Percentiles rank a stretch among this genome's conserved stretches.
These are phyloP conservation scores for Mesodorylaimus sp. DNA, from an alignment of 2,888 invertebrate species.

Conservation along the genomic window DNA sequence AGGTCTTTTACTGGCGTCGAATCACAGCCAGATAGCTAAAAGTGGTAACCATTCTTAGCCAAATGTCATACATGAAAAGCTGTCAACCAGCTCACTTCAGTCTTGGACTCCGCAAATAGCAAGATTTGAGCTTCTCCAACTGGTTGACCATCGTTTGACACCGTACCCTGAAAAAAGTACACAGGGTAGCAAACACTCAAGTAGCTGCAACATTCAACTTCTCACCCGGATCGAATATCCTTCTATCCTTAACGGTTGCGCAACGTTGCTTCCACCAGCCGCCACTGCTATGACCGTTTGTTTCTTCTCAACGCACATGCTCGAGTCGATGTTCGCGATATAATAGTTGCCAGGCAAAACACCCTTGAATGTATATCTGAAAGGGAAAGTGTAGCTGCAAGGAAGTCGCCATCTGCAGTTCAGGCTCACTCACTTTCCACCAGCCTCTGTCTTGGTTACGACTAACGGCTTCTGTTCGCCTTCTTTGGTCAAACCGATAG, in stretches of 20 bases:
- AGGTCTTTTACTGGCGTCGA: no score
- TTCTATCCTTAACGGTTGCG: not conserved
- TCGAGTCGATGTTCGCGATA: not conserved
- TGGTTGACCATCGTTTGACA: not conserved
- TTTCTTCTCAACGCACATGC: not conserved
- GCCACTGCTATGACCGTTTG: not conserved
- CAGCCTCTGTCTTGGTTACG: not conserved
- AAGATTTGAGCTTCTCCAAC: slow-evolving; percentile 3
- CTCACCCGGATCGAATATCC: slow-evolving; percentile 1
- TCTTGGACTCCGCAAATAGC: not conserved
- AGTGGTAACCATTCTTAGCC: no score
- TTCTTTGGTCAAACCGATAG: not conserved
- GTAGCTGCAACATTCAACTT: not conserved
- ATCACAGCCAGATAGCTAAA: no score
- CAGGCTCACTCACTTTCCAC: not conserved
- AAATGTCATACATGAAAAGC: no score
- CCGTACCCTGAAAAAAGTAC: not conserved
- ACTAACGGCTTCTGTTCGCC: no score
- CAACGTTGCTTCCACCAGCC: not conserved
- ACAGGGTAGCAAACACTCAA: not conserved
- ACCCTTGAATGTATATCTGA: slow-evolving; percentile 7
- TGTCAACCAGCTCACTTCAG: no score
- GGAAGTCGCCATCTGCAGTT: not conserved
- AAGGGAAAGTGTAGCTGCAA: slow-evolving; percentile 5
- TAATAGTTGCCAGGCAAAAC: slow-evolving; percentile 8